Percentiles rank a stretch among this genome's conserved stretches.
Conservation (phyloP, 2,113 vertebrate species). For the Paralichthys olivaceus region DNA sequence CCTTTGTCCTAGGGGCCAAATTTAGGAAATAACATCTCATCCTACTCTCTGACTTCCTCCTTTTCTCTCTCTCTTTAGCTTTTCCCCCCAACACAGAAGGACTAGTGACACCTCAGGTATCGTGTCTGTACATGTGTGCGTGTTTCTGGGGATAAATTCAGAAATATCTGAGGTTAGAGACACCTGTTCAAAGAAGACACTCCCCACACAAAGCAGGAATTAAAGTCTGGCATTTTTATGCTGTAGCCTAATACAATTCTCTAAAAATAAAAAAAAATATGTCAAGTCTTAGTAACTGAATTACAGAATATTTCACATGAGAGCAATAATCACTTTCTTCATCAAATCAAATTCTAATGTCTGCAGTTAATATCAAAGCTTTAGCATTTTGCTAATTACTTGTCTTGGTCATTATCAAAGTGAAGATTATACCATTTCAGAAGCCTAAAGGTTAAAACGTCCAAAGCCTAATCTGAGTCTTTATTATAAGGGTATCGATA, state of each 20-base stretch:
- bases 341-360: too few species aligned
- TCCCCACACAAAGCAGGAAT: neutral
- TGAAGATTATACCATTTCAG: too few species aligned
- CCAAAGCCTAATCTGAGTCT: too few species aligned
- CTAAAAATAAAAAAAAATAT: too few species aligned
- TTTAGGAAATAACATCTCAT: conserved; percentile 82
- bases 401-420: too few species aligned
- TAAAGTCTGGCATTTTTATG: neutral
- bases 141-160: neutral
- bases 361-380: too few species aligned
- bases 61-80: conserved; percentile 16
- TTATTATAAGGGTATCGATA: too few species aligned
- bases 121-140: conserved; percentile 25
- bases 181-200: neutral
- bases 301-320: neutral
- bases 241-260: too few species aligned
- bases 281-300: too few species aligned
- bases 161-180: neutral
- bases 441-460: too few species aligned
- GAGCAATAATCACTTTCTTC: too few species aligned
- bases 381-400: too few species aligned
- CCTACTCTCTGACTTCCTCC: conserved; percentile 63
- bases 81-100: conserved; percentile 60
- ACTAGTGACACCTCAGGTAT: conserved; percentile 81
- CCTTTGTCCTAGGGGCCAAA: conserved; percentile 86